Conservation (phyloP, 2,113 vertebrate genomes). For the Alethe castanea region DNA sequence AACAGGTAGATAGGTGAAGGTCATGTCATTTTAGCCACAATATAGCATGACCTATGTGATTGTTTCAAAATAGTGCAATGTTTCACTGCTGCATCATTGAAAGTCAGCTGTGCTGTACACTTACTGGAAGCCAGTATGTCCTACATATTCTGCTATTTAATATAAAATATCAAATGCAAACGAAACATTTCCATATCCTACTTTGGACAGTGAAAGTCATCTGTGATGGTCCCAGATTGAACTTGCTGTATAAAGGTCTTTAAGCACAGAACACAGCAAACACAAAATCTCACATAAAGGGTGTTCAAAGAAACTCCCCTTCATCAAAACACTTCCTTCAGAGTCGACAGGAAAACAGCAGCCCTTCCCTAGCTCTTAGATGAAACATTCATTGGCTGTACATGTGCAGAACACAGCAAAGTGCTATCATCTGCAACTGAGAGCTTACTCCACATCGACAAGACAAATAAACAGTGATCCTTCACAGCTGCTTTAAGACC, state of each 20-base stretch:
- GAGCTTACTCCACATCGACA: not conserved
- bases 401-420: not conserved
- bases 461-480: not conserved
- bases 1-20: conserved; percentile 1
- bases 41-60: not conserved
- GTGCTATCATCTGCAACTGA: not conserved
- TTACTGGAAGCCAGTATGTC: not conserved
- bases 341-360: not conserved
- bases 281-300: not conserved
- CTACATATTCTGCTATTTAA: not conserved
- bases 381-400: not conserved
- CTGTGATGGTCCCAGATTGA: not conserved
- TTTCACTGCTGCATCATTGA: not conserved
- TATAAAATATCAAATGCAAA: not conserved
- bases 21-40: not conserved
- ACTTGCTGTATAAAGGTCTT: not conserved
- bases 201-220: not conserved
- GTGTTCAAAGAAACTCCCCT: not conserved
- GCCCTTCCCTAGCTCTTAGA: not conserved
- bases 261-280: not conserved
- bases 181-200: not conserved
- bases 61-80: not conserved
- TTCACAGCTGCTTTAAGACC: not conserved
- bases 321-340: not conserved
- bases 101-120: not conserved